Base-by-base conservation (phyloP, 2,888 invertebrate genomes). In the Hyppa rectilinea region DNA sequence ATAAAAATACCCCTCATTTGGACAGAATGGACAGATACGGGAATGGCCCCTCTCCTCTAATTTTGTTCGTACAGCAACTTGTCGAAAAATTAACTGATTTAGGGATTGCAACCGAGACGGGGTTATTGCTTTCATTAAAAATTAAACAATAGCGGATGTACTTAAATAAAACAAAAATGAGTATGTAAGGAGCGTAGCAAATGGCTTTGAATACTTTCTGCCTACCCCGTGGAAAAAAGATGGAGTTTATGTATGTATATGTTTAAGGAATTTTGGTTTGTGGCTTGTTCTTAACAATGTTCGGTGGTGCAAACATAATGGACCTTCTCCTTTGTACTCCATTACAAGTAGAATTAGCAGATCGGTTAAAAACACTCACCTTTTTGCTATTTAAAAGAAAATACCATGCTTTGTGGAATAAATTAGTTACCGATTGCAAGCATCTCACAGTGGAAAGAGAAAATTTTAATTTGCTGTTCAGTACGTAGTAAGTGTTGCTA, bases 401-500 rank as follows among this genome's bases (percentile, higher is more conserved):
- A 36, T 29, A 38, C 20, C 20, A 31, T 31, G 26, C 0, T n/a
- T 50, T 52, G 14, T 55, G 10, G 6, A 53, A n/a, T 43, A 14
- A 29, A 65, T 43, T 34, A 43, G 40, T 1, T 26, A 52, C 36
- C 2, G 43, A 53, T 38, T 1, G 38, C 20, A 7, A 68, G 20
- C 17, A 12, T 40, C 50, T 29, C 36, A 6, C 40, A 52, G 17
- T 43, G 5, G 2, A 20, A 49, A 50, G 12, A 17, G 17, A n/a
- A 49, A 12, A 29, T 40, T 12, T 38, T 14, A 29, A n/a, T n/a
- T 23, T 29, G 52, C 43, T 75, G 38, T 36, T 52, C 50, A 36
- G 31, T 26, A n/a, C 31, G 26, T 34, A 5, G 23, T 17, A 36
- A 17, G 23, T 36, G 17, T n/a, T 31, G 52, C 76, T 75, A 45